phyloP scores from a whole-genome alignment of 1,140 invertebrate genomes.

The Ooceraea biroi region DNA sequence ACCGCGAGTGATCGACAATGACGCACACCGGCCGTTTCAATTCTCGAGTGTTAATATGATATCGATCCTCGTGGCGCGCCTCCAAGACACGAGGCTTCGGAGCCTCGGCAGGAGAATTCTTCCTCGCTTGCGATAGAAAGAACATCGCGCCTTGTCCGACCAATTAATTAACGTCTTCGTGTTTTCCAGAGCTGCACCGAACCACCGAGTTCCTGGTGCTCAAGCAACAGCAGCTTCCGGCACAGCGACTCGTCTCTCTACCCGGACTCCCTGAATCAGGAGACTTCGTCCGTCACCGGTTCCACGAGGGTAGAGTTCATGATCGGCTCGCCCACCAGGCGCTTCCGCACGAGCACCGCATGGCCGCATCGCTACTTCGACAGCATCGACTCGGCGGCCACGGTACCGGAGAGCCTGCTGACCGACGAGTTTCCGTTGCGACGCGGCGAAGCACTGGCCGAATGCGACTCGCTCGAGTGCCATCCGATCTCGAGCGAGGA shows the following conservation, averaged over 20 bases:
- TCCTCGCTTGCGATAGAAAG: conserved; percentile 28
- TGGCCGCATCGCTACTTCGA: conserved; percentile 86
- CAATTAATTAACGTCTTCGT: not conserved
- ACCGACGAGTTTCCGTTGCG: conserved; percentile 83
- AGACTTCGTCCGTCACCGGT: conserved; percentile 78
- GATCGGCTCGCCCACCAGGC: conserved; percentile 82
- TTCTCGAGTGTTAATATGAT: conserved; percentile 35
- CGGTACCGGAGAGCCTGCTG: conserved; percentile 78
- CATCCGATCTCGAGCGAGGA: conserved; percentile 81
- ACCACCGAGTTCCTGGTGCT: conserved; percentile 85
- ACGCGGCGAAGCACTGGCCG: conserved; percentile 86
- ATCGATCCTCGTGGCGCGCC: conserved; percentile 18
- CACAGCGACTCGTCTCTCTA: conserved; percentile 83
- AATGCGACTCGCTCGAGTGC: conserved; percentile 87
- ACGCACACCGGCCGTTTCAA: conserved; percentile 13
- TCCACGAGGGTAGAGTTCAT: conserved; percentile 84
- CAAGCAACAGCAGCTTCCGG: conserved; percentile 77
- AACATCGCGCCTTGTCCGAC: not conserved
- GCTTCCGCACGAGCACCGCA: conserved; percentile 75
- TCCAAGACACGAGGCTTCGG: conserved; percentile 15
- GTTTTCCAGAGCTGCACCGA: conserved; percentile 80
- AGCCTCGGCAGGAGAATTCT: not conserved
- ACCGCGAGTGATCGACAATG: too few relatives aligned
- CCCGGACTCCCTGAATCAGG: conserved; percentile 84
- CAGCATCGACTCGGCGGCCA: conserved; percentile 86